Percentiles rank a stretch among this genome's conserved stretches.
phyloP scores from a whole-genome alignment of 2,797 vertebrate genomes.

The Florisuga fusca region DNA sequence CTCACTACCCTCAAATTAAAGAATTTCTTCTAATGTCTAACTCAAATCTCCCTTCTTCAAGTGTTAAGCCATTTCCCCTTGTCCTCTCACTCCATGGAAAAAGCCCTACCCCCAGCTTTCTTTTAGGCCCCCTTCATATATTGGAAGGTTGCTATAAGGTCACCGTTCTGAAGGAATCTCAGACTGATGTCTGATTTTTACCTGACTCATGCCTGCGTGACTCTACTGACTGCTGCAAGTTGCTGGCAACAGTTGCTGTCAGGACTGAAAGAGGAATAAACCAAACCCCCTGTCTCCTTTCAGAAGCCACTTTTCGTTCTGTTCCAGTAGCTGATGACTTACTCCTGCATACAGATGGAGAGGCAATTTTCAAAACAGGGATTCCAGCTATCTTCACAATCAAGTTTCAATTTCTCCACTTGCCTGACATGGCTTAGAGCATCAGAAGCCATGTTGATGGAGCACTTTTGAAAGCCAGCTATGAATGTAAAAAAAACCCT shows the following conservation, averaged over 20 bases:
- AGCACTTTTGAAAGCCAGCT: not conserved
- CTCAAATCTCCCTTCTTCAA: too few relatives aligned
- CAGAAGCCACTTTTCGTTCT: conserved; percentile 24
- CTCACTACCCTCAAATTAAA: too few relatives aligned
- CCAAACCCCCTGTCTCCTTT: not conserved
- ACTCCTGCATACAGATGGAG: not conserved
- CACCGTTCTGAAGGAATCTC: not conserved
- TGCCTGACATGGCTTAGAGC: not conserved
- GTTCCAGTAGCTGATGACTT: not conserved
- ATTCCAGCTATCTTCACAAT: not conserved
- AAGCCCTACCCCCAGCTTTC: too few relatives aligned
- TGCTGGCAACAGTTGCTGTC: conserved; percentile 23
- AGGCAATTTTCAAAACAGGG: not conserved
- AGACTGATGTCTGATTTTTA: conserved; percentile 16
- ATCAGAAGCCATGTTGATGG: not conserved
- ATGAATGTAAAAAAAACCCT: not conserved
- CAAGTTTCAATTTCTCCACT: not conserved
- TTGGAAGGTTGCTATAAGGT: too few relatives aligned
- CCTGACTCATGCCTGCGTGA: conserved; percentile 49
- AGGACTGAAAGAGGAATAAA: conserved; percentile 39
- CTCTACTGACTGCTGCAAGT: not conserved
- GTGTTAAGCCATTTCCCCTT: too few relatives aligned
- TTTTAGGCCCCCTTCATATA: too few relatives aligned
- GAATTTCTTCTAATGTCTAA: too few relatives aligned
- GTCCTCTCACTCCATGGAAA: too few relatives aligned